Base-by-base conservation (phyloP, 2,113 vertebrate genomes). In the Boleophthalmus pectinirostris region DNA sequence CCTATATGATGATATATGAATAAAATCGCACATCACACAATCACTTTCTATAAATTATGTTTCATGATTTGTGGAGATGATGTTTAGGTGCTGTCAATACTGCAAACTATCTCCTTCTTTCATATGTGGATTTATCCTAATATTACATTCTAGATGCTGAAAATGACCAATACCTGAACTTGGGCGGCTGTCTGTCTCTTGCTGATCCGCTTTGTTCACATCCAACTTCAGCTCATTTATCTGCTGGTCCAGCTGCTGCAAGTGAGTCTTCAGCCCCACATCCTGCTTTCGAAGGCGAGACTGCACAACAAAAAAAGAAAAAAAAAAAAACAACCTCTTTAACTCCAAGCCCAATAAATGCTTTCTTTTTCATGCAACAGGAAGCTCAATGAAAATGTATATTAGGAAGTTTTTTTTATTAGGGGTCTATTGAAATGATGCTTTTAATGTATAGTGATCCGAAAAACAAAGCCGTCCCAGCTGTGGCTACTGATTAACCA, bases 121-220 rank as follows among this genome's bases (percentile, higher is more conserved):
- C 23, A 24, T 15, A 13, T 58, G 53, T 1, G 53, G 10, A 6
- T 58, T 12, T 51, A 18, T n/a, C n/a, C 15, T 18, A 20, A 18
- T 18, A 6, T 51, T 20, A 18, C 7, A 51, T 51, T 18, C 16
- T 51, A 51, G 16, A 51, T 18, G 15, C 49, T 25, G 23, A 58
- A 4, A 58, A 15, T 14, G 24, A 15, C 23, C 56, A 61, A 87
- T 87, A 98, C 97, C 97, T 88, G 97, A 99, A 89, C 97, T 99
- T 72, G 97, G 97, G 23, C 97, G 91, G 88, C 97, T 99, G 93
- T 99, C 97, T 1, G 93, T 95, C 73, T 99, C 97, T 47, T 92
- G 85, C 68, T 93, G 94, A 80, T 97, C 96, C 3, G 92, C 91
- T 43, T 96, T 94, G 82, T 81, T 90, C 60, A 95, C 93, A 0